Evolutionary conservation across 2,113 vertebrate species (phyloP).

Genomic region (Phylloscopus whistleri): DNA sequence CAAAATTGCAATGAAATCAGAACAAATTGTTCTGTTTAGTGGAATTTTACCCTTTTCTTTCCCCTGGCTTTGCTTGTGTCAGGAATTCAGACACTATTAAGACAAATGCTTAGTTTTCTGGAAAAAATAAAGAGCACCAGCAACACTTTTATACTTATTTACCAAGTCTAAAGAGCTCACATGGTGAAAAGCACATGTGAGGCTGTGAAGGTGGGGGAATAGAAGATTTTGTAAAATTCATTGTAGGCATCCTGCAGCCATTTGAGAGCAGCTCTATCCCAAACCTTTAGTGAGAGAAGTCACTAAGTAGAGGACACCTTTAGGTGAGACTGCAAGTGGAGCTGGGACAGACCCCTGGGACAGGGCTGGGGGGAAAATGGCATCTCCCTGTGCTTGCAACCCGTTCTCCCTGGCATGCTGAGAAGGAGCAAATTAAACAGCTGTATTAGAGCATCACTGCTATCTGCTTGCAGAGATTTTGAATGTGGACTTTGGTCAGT

Average conservation of each 20-base stretch:
- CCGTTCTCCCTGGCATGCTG: accelerated
- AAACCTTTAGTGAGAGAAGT: background rate
- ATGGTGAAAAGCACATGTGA: background rate
- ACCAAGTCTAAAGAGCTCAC: background rate
- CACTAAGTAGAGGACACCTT: background rate
- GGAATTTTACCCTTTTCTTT: background rate
- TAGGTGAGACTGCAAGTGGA: background rate
- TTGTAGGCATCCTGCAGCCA: accelerated
- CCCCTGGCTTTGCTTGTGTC: background rate
- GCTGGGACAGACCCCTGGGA: background rate
- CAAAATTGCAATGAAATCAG: background rate
- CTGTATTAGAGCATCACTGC: background rate
- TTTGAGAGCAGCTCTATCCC: background rate
- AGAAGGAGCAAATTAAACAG: background rate
- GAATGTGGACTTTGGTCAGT: conserved; percentile 23
- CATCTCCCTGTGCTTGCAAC: background rate
- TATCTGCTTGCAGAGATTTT: background rate
- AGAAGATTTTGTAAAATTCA: background rate
- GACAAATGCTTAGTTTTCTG: background rate
- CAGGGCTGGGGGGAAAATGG: background rate
- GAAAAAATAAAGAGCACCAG: background rate
- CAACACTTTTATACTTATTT: background rate
- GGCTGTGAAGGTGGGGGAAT: background rate
- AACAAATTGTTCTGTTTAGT: background rate
- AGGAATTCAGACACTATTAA: background rate